Percentiles rank a stretch among this genome's conserved stretches.
phyloP scores from a whole-genome alignment of 2,797 vertebrate genomes.

The Pachyuromys duprasi region DNA sequence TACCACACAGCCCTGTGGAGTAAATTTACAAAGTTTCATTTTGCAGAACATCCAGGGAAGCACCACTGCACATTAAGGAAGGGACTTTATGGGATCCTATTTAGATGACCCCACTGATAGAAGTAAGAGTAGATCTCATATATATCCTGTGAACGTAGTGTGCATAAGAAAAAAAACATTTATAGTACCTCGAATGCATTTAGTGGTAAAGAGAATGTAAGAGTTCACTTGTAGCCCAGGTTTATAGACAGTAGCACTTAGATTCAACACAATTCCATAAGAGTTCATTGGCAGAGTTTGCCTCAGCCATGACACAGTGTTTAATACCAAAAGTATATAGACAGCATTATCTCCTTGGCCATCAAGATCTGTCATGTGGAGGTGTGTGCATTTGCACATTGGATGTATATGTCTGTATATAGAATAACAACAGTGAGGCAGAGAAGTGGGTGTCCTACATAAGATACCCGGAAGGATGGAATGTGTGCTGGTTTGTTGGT shows the following conservation, averaged over 20 bases:
- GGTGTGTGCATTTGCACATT: not conserved
- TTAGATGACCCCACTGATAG: not conserved
- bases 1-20: not conserved
- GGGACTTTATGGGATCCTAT: not conserved
- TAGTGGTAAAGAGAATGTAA: not conserved
- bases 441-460: not conserved
- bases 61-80: not conserved
- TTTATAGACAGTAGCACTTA: not conserved
- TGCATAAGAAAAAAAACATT: not conserved
- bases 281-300: not conserved
- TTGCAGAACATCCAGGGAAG: not conserved
- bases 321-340: not conserved
- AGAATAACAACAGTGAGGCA: not conserved
- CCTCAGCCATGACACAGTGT: not conserved
- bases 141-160: not conserved
- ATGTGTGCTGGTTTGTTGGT: not conserved
- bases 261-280: not conserved
- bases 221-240: not conserved
- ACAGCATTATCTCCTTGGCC: not conserved
- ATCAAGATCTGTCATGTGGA: not conserved
- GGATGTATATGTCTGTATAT: no score
- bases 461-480: not conserved
- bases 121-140: not conserved
- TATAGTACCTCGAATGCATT: not conserved
- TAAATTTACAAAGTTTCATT: not conserved